Base-by-base conservation (phyloP, 2,797 vertebrate species). In the Manis javanica region DNA sequence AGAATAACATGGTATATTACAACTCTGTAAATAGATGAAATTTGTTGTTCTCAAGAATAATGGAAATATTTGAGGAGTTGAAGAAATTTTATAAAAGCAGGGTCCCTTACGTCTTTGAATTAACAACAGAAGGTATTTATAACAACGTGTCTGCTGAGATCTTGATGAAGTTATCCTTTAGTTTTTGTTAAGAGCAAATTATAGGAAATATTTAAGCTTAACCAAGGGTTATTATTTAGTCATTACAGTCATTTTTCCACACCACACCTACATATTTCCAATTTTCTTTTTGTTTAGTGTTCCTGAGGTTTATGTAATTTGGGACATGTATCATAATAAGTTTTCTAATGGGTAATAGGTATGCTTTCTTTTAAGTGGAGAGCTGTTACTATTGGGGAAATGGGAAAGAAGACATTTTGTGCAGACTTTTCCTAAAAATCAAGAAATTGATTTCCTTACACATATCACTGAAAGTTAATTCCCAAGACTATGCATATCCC, bases 151-250 rank as follows among this genome's bases (percentile, higher is more conserved):
- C 64, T 77, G 23, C 64, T 91, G 46, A 37, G 71, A 69, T 63
- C n/a, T 90, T 89, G 49, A 51, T 90, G 51, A 96, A 21, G 2
- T 55, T 55, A 87, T 87, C 31, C 31, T 89, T 64, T 34, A 64
- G 55, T 19, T 68, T 46, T 95, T 63, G 24, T 39, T 81, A 83
- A 96, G 96, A 93, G n/a, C 19, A 88, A 93, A 87, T 79, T 66
- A 57, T 21, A 84, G 31, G 39, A 78, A 94, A 87, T 51, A 96
- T 34, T 4, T 84, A 49, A 26, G 63, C 37, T 87, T 87, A 42
- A 57, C 64, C 77, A 68, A 83, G 26, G 34, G 94, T 69, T 39
- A 55, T 59, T 88, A 74, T 93, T 4, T 69, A 77, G 26, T 61
- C 42, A 31, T 81, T 59, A 93, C 61, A 82, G 26, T 68, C 14